Percentiles rank a stretch among this genome's conserved stretches.
phyloP scores from a whole-genome alignment of 2,113 vertebrate species.

The Chitala chitala region DNA sequence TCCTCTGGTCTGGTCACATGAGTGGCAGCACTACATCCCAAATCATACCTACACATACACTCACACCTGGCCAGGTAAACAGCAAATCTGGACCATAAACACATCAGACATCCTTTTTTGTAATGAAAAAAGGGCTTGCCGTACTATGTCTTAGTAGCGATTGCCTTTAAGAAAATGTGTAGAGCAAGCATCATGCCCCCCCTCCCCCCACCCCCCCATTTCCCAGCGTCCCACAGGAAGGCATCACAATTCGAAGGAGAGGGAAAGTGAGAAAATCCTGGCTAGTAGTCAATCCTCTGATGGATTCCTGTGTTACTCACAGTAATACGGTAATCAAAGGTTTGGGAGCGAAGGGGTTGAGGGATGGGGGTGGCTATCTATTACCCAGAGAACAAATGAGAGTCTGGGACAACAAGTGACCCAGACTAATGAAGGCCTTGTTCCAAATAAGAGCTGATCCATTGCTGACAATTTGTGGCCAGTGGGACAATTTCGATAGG shows the following conservation, averaged over 20 bases:
- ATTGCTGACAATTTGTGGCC: slow-evolving; percentile 55
- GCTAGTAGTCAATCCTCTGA: slow-evolving; percentile 51
- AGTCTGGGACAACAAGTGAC: slow-evolving; percentile 56
- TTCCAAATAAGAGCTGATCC: slow-evolving; percentile 53
- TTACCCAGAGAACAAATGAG: slow-evolving; percentile 58
- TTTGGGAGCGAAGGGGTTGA: slow-evolving; percentile 42
- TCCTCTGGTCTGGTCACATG: too few species aligned
- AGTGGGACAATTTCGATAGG: slow-evolving; percentile 60
- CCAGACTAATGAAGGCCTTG: slow-evolving; percentile 58
- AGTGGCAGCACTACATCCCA: too few species aligned
- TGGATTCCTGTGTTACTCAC: slow-evolving; percentile 55
- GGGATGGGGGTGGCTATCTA: slow-evolving; percentile 45
- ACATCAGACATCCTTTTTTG: neutral
- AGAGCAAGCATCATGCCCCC: slow-evolving; percentile 12
- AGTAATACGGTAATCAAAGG: slow-evolving; percentile 54
- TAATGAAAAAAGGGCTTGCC: neutral
- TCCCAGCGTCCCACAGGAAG: slow-evolving; percentile 31
- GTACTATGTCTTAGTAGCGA: neutral
- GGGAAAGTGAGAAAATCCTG: slow-evolving; percentile 27
- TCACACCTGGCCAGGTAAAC: neutral
- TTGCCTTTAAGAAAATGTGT: slow-evolving; percentile 27
- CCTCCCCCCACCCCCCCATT: slow-evolving; percentile 14
- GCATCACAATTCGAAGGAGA: slow-evolving; percentile 20
- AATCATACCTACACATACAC: too few species aligned
- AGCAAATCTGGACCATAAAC: neutral